A percentile compares a stretch with the other conserved stretches of the same genome.
Evolutionary conservation across 2,113 vertebrate genomes (phyloP).

Genomic region (Callionymus lyra): DNA sequence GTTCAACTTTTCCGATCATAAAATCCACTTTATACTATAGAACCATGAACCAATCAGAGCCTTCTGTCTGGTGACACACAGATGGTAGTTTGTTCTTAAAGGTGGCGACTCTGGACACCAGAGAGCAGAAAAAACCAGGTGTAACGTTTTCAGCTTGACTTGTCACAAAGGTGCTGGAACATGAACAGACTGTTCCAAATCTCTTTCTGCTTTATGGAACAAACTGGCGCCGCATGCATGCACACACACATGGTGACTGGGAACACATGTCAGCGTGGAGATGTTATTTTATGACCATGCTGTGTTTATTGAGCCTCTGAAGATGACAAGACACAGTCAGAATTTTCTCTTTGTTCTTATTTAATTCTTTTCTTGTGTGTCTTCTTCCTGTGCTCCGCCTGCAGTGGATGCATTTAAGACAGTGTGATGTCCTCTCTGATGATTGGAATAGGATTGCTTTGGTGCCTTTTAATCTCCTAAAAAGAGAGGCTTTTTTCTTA

Average conservation of each 20-base stretch:
- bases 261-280: conserved; percentile 31
- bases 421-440: no score
- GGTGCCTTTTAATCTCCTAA: no score
- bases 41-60: no score
- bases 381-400: neutral
- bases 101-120: conserved; percentile 4
- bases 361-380: neutral
- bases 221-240: conserved; percentile 37
- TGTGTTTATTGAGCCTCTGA: conserved; percentile 1
- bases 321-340: neutral
- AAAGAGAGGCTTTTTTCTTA: no score
- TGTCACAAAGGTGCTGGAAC: conserved; percentile 5
- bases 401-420: conserved; percentile 10
- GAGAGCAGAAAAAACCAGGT: conserved; percentile 17
- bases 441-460: no score
- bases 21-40: no score
- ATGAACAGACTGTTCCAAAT: conserved; percentile 17
- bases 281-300: conserved; percentile 20
- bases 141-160: conserved; percentile 24
- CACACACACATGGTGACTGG: conserved; percentile 38
- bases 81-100: neutral
- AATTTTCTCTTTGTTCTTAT: no score
- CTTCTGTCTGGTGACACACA: no score
- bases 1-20: no score
- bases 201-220: conserved; percentile 45